Base-by-base conservation (phyloP, 2,888 invertebrate genomes). In the Xestia xanthographa region DNA sequence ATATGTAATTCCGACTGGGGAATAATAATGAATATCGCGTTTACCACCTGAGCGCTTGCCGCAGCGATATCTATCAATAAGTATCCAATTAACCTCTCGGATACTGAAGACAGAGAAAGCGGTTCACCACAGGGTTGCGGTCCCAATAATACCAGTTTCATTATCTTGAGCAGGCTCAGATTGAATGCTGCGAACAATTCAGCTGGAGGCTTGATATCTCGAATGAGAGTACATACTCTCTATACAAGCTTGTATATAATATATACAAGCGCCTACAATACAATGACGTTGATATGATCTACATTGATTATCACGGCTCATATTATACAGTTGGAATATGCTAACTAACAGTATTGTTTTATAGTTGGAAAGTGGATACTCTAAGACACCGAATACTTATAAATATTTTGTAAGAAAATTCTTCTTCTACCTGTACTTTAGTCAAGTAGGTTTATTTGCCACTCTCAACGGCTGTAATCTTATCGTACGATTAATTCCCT, bases 1-100 rank as follows among this genome's bases (percentile, higher is more conserved):
- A 81, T 88, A 85, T 87, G 89, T 89, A 89, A 90, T 90, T 89
- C 84, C 79, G 79, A 87, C 87, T 83, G 72, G 76, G 66, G 86
- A 90, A 92, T 94, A 92, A 95, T 94, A n/a, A n/a, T 92, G 92
- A 94, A 94, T 92, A 92, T 91, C 87, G 82, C 86, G 87, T 82
- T 89, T 85, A 90, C 87, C 90, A 90, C 90, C 90, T 89, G 88
- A 88, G 91, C 84, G 88, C 79, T 83, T 56, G 71, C 90, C 86
- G 86, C 89, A 90, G 87, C 85, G 80, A 89, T 90, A 90, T 90
- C 87, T 79, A 82, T 72, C 77, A 86, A 89, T 89, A 85, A 90
- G 89, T 91, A 91, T 90, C 90, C 91, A 93, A 93, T 94, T 93
- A 92, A 92, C 90, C 88, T 82, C 70, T 66, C 78, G 81, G 83